Percentiles rank a stretch among this genome's conserved stretches.
These are phyloP conservation scores for Diadromus collaris DNA, from an alignment of 2,888 invertebrate species.

Conservation along the genomic window DNA sequence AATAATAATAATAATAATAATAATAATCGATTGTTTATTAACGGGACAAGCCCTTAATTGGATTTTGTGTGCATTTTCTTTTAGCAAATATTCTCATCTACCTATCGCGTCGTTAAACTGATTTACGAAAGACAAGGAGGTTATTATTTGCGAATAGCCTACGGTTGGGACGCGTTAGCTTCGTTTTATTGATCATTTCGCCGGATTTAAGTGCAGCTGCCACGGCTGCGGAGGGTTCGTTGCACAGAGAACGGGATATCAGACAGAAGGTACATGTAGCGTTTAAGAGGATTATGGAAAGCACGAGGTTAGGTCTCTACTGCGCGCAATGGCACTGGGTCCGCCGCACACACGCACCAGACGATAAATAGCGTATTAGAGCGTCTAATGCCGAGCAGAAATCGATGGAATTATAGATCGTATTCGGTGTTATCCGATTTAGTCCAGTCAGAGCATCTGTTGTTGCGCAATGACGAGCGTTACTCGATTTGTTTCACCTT, in stretches of 20 bases:
- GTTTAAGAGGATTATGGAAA: slow-evolving; percentile 66
- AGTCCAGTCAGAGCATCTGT: background rate
- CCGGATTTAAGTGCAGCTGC: slow-evolving; percentile 61
- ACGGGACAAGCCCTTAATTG: too few species aligned
- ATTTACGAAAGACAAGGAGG: slow-evolving; percentile 46
- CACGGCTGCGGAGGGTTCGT: slow-evolving; percentile 33
- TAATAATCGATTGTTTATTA: too few species aligned
- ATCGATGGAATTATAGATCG: slow-evolving; percentile 35
- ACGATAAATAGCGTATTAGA: slow-evolving; percentile 41
- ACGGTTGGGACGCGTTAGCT: slow-evolving; percentile 37
- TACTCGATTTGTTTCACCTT: background rate
- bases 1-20: too few species aligned
- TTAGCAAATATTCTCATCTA: slow-evolving; percentile 4
- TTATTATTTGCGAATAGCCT: slow-evolving; percentile 48
- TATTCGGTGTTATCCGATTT: background rate
- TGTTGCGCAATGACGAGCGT: background rate
- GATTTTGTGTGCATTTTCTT: too few species aligned
- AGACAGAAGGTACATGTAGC: slow-evolving; percentile 54
- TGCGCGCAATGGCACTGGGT: slow-evolving; percentile 39
- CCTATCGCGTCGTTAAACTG: slow-evolving; percentile 47
- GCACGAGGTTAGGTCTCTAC: slow-evolving; percentile 42
- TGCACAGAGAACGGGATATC: slow-evolving; percentile 41
- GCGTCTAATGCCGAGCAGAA: slow-evolving; percentile 12
- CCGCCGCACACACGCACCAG: slow-evolving; percentile 30
- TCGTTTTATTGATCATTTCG: slow-evolving; percentile 63